Base-by-base conservation (phyloP, 2,113 vertebrate genomes). In the Lepidothrix coronata region DNA sequence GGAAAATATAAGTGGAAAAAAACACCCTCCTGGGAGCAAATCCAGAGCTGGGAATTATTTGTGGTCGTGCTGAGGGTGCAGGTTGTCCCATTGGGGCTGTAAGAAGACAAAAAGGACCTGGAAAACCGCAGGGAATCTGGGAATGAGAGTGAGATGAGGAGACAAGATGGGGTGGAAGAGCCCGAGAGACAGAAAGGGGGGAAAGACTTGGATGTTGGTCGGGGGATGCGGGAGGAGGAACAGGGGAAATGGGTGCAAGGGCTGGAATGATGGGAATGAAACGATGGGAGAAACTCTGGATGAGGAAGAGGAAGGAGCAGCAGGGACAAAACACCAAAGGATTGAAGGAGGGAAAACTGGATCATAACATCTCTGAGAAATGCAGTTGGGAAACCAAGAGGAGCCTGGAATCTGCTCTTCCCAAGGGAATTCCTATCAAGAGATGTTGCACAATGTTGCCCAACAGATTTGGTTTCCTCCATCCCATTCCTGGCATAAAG, bases 401-500 rank as follows among this genome's bases (percentile, higher is more conserved):
- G 31, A 88, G 44, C 48, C 77, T 30, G 79, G 21, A 1, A 2
- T 19, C 20, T 80, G 80, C 83, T 24, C 44, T 81, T 49, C 51
- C 72, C 12, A 43, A 74, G 14, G 67, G 46, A 46, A 71, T 93
- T 92, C 33, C 83, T 71, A 39, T 49, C 37, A 86, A 31, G 65
- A 94, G 76, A 88, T 51, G 72, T 58, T 79, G 52, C 31, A 16
- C 46, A 11, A 63, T 16, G 25, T 68, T 80, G 44, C 92, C 73
- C 71, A 85, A 85, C 71, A 83, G 71, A 66, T 84, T 88, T 68
- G 67, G 65, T 91, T 94, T 91, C 68, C 63, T 74, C 79, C 48
- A 41, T 71, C 76, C 68, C 70, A 16, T 71, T 80, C 94, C 91
- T 95, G 95, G 72, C 85, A 91, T 46, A 44, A 74, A 86, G 12